Evolutionary conservation across 2,797 vertebrate species (phyloP), one percentile per base, ranked within the genome.

Genomic region (Tinamus major): DNA sequence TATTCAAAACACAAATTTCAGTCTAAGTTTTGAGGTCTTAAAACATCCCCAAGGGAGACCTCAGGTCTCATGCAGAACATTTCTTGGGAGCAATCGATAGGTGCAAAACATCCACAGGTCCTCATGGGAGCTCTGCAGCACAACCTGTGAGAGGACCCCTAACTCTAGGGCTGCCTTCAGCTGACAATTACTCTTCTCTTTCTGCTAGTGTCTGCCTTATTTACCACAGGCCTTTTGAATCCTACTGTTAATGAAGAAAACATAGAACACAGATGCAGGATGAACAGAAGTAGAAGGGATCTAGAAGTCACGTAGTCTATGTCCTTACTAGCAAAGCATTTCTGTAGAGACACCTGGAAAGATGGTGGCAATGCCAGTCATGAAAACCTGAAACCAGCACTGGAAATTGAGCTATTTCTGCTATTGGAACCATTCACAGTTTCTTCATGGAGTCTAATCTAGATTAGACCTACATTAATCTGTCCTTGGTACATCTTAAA

Each of bases 111-210:
- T 8, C 46, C 21, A 20, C 44, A 64, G 42, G 5, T 49, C 15
- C 42, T 81, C 1, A 0, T 13, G 48, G 27, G 29, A 77, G 51
- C 26, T 72, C n/a, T 0, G 0, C 19, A n/a, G 48, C 49, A 42
- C 0, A 1, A 39, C 21, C 23, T 53, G 31, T 27, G 56, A 77
- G 72, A 13, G 12, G 8, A 21, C 51, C 20, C 5, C 10, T 76
- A 84, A 84, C 63, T 67, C 62, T 39, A 37, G 16, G 44, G 67
- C 39, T 6, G 0, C 4, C 4, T 21, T 75, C 58, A 61, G 29
- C 20, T 88, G 27, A 35, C 37, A 71, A 62, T 83, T 21, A 2
- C 6, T 84, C 6, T 61, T 72, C 29, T 6, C 5, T 8, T 79
- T 68, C 51, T 70, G 15, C n/a, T 14, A 24, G 17, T 6, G 19